Base-by-base conservation (phyloP, 2,797 vertebrate genomes). In the Pipistrellus pygmaeus region DNA sequence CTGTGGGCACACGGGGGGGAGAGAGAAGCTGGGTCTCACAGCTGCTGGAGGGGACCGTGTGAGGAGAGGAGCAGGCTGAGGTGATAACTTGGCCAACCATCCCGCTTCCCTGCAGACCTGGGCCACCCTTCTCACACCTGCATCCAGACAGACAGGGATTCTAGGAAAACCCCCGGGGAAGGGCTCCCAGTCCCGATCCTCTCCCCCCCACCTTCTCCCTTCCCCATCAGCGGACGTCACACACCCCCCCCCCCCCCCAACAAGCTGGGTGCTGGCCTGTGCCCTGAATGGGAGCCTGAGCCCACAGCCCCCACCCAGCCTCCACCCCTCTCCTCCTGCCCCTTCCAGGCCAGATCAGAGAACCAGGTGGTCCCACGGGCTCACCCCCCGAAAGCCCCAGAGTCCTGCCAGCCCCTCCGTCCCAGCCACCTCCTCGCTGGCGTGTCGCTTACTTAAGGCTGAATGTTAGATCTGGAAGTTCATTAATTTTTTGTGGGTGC, bases 401-500 rank as follows among this genome's bases (percentile, higher is more conserved):
- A 77, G 0, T 0, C 75, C 78, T 78, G 84, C 80, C 11, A 1
- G 60, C 13, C 48, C 71, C 82, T 71, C 38, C 38, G 20, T 46
- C 20, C 41, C 75, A 53, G 51, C 44, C 86, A 85, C 72, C 93
- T 97, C 30, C 93, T 97, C 30, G 0, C 96, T 53, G 60, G 44
- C 2, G 64, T 69, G 53, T 88, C 98, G 51, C 86, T 98, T 97
- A 98, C 84, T 98, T 96, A 97, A 64, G 88, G 81, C 91, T 96
- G 97, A 93, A 98, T 96, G 96, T 96, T 96, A 76, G 96, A 96
- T 97, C 97, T 95, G 62, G 88, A 90, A 97, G 94, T 94, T 98
- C 97, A 98, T 98, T 98, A 98, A 97, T 97, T 97, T 78, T 96
- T 97, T 91, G 88, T 76, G 92, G 78, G 44, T 85, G 93, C 98